A percentile compares a stretch with the other conserved stretches of the same genome.
Evolutionary conservation across 2,797 vertebrate species (phyloP).

Genomic region (Schizothorax lantsangensis): DNA sequence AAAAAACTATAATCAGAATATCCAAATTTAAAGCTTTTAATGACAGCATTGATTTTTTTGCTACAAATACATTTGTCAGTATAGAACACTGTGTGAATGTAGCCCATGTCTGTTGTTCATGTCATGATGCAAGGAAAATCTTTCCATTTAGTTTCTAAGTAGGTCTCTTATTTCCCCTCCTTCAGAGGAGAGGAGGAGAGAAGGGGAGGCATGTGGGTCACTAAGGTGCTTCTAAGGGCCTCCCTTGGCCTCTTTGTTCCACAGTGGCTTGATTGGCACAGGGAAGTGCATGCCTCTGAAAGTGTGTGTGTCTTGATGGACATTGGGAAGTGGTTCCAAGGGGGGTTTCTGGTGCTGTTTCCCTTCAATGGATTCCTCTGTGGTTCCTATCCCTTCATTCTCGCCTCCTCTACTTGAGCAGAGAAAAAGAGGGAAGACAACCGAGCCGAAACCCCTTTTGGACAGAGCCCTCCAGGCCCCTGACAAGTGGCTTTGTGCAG

Average conservation of each 20-base stretch:
- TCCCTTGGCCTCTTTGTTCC: conserved; percentile 40
- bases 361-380: conserved; percentile 54
- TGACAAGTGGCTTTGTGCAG: conserved; percentile 62
- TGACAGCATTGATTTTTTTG: neutral
- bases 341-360: conserved; percentile 20
- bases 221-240: conserved; percentile 28
- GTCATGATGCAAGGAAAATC: neutral
- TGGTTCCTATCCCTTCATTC: conserved; percentile 21
- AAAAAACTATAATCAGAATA: neutral
- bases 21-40: neutral
- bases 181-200: neutral
- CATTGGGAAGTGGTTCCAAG: conserved; percentile 53
- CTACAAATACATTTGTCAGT: neutral
- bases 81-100: neutral
- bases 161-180: neutral
- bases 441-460: conserved; percentile 37
- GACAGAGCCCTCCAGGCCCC: conserved; percentile 41
- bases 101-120: neutral
- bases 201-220: conserved; percentile 18
- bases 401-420: conserved; percentile 29
- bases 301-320: conserved; percentile 41
- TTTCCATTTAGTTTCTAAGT: neutral
- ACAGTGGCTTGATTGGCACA: conserved; percentile 35
- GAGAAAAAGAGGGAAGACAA: conserved; percentile 40
- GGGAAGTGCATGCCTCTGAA: conserved; percentile 23